phyloP scores from a whole-genome alignment of 2,888 invertebrate genomes.

The Atethmia centrago region DNA sequence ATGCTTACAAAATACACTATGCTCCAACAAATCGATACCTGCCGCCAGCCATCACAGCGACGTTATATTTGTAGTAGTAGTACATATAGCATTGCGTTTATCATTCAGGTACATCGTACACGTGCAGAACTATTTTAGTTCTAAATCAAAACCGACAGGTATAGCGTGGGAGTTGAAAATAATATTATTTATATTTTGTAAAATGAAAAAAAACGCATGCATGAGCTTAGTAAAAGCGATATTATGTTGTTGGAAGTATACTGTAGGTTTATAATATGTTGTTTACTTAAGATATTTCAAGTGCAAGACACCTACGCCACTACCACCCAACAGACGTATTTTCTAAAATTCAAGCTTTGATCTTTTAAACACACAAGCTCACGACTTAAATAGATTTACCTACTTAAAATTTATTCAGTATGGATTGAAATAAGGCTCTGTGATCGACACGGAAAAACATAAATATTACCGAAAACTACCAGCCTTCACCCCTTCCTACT shows the following conservation, averaged over 20 bases:
- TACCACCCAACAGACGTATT: not conserved
- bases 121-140: constrained; percentile 35
- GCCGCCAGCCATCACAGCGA: constrained; percentile 70
- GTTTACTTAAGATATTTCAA: constrained; percentile 21
- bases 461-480: constrained; percentile 7
- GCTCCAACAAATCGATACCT: constrained; percentile 79
- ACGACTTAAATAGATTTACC: constrained; percentile 7
- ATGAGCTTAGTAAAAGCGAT: constrained; percentile 27
- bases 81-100: constrained; percentile 30
- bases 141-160: constrained; percentile 26
- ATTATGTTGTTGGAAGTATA: not conserved
- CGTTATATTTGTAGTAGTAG: constrained; percentile 61
- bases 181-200: constrained; percentile 26
- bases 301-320: not conserved
- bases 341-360: constrained; percentile 24
- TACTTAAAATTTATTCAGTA: constrained; percentile 6
- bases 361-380: constrained; percentile 29
- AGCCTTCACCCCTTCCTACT: constrained; percentile 1
- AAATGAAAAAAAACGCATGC: constrained; percentile 30
- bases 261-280: constrained; percentile 30
- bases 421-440: constrained; percentile 2
- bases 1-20: constrained; percentile 80
- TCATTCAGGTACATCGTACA: constrained; percentile 28
- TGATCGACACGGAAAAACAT: not conserved
- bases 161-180: constrained; percentile 34